A percentile compares a stretch with the other conserved stretches of the same genome.
These are phyloP conservation scores for Pollicipes pollicipes DNA, from an alignment of 1,140 invertebrate species.

Conservation along the genomic window DNA sequence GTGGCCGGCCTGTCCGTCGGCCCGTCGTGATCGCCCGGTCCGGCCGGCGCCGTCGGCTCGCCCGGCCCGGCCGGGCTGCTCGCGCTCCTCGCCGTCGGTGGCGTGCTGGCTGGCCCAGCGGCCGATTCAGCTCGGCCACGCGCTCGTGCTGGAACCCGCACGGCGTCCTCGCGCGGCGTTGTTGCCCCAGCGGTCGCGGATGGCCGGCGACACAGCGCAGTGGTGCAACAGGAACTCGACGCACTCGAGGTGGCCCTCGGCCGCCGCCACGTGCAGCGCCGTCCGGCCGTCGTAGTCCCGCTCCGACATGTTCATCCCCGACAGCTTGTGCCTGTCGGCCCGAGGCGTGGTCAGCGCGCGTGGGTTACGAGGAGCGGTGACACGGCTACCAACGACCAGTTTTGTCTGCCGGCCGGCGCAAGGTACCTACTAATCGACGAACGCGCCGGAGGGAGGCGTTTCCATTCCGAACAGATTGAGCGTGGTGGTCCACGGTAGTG, in stretches of 20 bases:
- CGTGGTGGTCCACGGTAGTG: too few relatives aligned
- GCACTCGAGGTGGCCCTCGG: constrained; percentile 73
- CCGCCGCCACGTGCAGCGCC: constrained; percentile 73
- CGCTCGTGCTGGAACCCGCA: constrained; percentile 53
- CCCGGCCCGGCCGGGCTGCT: too few relatives aligned
- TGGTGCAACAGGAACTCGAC: constrained; percentile 72
- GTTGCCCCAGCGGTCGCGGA: constrained; percentile 68
- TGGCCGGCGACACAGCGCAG: constrained; percentile 58
- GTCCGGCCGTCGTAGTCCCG: constrained; percentile 84
- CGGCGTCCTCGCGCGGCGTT: constrained; percentile 70
- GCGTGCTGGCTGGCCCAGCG: constrained; percentile 30
- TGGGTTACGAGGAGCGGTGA: background rate
- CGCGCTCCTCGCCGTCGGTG: background rate
- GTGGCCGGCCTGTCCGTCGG: too few relatives aligned
- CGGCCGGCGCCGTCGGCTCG: background rate
- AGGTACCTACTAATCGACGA: too few relatives aligned
- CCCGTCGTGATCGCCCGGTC: too few relatives aligned
- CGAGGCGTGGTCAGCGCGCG: constrained; percentile 17
- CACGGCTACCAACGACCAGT: too few relatives aligned
- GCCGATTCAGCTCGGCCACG: constrained; percentile 53
- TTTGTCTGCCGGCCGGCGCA: too few relatives aligned
- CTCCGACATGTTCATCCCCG: constrained; percentile 78
- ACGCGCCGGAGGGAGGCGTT: too few relatives aligned
- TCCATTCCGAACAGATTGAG: too few relatives aligned
- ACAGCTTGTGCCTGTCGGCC: constrained; percentile 58